Evolutionary conservation across 1,140 invertebrate species (phyloP).

Genomic region (Potamilus streckersoni): DNA sequence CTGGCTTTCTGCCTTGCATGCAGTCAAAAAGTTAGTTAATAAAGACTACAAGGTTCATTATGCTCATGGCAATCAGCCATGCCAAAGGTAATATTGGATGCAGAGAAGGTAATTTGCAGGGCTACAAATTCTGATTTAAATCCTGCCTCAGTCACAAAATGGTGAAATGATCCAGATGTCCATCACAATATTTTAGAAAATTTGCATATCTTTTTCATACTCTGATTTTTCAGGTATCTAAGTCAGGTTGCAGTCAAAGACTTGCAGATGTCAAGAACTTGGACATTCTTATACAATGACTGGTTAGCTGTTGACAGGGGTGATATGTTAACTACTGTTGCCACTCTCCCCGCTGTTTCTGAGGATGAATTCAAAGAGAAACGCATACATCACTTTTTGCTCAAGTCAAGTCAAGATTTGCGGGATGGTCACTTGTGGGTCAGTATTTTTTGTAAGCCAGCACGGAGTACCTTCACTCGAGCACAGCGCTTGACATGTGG

Average conservation of each 20-base stretch:
- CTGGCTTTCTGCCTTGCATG: no score
- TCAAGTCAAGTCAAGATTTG: conserved; percentile 51
- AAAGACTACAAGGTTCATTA: no score
- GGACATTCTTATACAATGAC: conserved; percentile 50
- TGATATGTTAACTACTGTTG: conserved; percentile 10
- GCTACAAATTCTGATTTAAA: no score
- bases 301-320: conserved; percentile 49
- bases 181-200: no score
- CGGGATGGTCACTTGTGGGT: conserved; percentile 55
- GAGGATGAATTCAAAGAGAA: conserved; percentile 39
- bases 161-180: no score
- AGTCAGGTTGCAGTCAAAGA: conserved; percentile 48
- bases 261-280: conserved; percentile 36
- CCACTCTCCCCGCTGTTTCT: conserved; percentile 30
- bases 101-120: no score
- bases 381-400: conserved; percentile 35
- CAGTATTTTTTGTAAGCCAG: conserved; percentile 53
- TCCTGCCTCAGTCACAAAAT: no score
- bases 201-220: no score
- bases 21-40: no score
- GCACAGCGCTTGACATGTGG: conserved; percentile 58
- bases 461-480: conserved; percentile 53
- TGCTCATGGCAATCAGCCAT: no score
- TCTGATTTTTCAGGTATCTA: conserved; percentile 41
- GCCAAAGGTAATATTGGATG: no score